phyloP scores from a whole-genome alignment of 2,113 vertebrate species.

The Eurystomus gularis region DNA sequence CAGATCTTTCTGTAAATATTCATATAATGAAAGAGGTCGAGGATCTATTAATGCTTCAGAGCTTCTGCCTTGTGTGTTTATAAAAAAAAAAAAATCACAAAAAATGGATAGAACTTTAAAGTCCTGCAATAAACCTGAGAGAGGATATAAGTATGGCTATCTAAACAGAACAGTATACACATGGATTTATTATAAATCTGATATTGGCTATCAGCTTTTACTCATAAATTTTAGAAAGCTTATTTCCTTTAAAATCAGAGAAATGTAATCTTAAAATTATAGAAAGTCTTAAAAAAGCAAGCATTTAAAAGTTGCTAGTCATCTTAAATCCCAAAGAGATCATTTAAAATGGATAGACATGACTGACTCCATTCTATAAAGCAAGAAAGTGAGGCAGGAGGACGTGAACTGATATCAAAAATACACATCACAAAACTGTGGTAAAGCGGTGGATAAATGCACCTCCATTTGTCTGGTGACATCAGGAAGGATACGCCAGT shows the following conservation, averaged over 20 bases:
- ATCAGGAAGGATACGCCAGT: background rate
- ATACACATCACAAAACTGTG: background rate
- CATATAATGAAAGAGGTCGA: background rate
- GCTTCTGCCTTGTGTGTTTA: background rate
- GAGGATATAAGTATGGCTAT: background rate
- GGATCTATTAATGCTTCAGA: background rate
- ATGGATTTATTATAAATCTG: constrained; percentile 5
- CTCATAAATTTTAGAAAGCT: background rate
- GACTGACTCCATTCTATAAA: background rate
- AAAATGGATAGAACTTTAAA: constrained; percentile 1
- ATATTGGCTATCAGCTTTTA: background rate
- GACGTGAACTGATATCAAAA: background rate
- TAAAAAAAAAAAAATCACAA: background rate
- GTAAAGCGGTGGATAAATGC: background rate
- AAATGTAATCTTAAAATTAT: background rate
- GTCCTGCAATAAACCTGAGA: background rate
- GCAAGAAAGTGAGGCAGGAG: background rate
- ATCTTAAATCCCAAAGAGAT: background rate
- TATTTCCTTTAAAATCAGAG: background rate
- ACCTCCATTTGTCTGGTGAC: background rate
- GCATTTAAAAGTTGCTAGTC: background rate
- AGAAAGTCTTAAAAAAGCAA: background rate
- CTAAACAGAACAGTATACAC: background rate
- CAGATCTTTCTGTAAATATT: background rate
- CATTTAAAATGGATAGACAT: background rate